phyloP scores from a whole-genome alignment of 2,113 vertebrate genomes.

The Philantomba maxwellii region DNA sequence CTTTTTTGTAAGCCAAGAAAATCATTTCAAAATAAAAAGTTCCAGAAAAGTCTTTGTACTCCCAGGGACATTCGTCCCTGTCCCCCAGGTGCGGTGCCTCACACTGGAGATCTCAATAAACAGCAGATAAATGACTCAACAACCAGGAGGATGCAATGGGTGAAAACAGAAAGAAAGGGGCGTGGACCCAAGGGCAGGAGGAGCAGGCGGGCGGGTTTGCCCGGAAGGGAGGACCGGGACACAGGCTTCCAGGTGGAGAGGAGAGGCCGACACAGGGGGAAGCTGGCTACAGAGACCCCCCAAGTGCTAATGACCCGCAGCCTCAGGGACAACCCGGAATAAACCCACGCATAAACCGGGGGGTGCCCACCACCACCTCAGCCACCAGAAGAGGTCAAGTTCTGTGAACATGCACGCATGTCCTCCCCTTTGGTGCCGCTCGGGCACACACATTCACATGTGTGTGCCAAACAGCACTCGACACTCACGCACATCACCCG shows the following conservation, averaged over 20 bases:
- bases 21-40: not conserved
- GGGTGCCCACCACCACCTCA: not conserved
- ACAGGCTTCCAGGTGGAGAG: not conserved
- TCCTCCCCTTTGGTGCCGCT: fast-evolving
- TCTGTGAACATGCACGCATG: fast-evolving
- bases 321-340: not conserved
- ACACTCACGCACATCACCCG: fast-evolving
- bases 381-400: not conserved
- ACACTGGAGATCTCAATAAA: not conserved
- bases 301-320: fast-evolving
- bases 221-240: not conserved
- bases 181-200: not conserved
- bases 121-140: not conserved
- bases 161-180: not conserved
- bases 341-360: not conserved
- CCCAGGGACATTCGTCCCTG: not conserved
- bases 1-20: not conserved
- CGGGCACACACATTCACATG: fast-evolving
- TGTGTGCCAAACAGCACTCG: not conserved
- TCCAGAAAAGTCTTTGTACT: not conserved
- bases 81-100: not conserved
- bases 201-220: not conserved
- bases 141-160: not conserved
- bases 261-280: not conserved
- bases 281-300: not conserved